Base-by-base conservation (phyloP, 2,113 vertebrate genomes). In the Antechinus flavipes region DNA sequence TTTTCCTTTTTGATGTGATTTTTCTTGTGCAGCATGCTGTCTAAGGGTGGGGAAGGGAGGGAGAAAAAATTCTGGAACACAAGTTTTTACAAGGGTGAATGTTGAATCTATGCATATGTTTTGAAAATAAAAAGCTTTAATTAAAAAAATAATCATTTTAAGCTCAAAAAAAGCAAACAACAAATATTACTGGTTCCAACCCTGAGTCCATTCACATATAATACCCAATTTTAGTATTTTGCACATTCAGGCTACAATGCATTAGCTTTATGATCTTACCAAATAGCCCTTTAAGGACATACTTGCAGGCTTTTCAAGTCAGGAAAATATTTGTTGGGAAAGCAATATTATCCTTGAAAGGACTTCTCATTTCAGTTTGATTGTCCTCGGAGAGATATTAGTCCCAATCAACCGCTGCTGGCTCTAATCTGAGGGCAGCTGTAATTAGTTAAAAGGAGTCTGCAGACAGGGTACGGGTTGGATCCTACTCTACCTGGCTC, bases 241-340 rank as follows among this genome's bases (percentile, higher is more conserved):
- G 54, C 49, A 91, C 95, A 95, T 92, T 93, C n/a, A 93, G 8
- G 12, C 53, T 95, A 94, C 93, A 95, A 93, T 89, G 12, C 52
- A 92, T 68, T 89, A 68, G 25, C 26, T 93, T 47, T 52, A 97
- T 94, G 61, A 91, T 93, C 58, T 94, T 97, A 95, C 23, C 42
- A 96, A 96, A 94, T 95, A 95, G 94, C 35, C 24, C 30, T 96
- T 94, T 76, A 96, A 92, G 89, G 96, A 94, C 92, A 14, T 93
- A 14, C 50, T 94, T 93, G 76, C n/a, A 91, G 91, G 24, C 0
- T 84, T 96, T 98, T 95, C 58, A 94, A 30, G 93, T 49, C 26
- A 54, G 47, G 89, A 95, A 97, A 91, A 19, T 91, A 50, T 26
- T 94, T 93, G 95, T 90, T 91, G 94, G 25, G 58, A 0, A 23